Evolutionary conservation across 1,140 invertebrate genomes (phyloP), one percentile per base, ranked within the genome.

Genomic region (Gonioctena quinquepunctata): DNA sequence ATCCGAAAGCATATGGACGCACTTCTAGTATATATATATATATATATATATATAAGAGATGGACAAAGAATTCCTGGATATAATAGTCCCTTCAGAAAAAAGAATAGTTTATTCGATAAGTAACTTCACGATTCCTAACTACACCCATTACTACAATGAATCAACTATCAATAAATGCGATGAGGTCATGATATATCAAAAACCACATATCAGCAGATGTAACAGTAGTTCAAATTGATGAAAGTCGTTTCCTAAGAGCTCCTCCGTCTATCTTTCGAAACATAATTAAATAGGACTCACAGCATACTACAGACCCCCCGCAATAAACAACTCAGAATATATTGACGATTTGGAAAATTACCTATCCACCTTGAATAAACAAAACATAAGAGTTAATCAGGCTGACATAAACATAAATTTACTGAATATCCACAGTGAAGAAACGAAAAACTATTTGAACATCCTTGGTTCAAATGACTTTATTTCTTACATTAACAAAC

Each of bases 391-490:
- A 28, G 16, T 63, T 21, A 48, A 33, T 49, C n/a, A 21, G 22
- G 28, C 28, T 1, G 33, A 63, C 27, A 48, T 63, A 33, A 63
- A 63, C 42, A 63, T 63, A 63, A 63, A 63, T 63, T 63, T 63
- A 42, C 1, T 22, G 22, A 42, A 63, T 28, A 61, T 52, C 19
- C 49, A 52, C n/a, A 52, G 16, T 52, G 16, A 52, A 13, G 49
- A 52, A 1, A 52, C 49, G 49, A 52, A 52, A 7, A 52, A 3
- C 1, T 52, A 52, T 16, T 52, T 52, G 49, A 52, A 52, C 49
- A 52, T 52, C 16, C 49, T 52, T 13, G 49, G 49, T 52, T 52
- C 3, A 16, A 52, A 52, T 52, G 49, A 16, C n/a, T 52, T 21
- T 21, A 52, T 52, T 52, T 52, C 49, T n/a, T 42, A 42, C 33